These are phyloP conservation scores for Drosophila percnosoma DNA, from an alignment of 2,888 invertebrate species.

Conservation along the genomic window DNA sequence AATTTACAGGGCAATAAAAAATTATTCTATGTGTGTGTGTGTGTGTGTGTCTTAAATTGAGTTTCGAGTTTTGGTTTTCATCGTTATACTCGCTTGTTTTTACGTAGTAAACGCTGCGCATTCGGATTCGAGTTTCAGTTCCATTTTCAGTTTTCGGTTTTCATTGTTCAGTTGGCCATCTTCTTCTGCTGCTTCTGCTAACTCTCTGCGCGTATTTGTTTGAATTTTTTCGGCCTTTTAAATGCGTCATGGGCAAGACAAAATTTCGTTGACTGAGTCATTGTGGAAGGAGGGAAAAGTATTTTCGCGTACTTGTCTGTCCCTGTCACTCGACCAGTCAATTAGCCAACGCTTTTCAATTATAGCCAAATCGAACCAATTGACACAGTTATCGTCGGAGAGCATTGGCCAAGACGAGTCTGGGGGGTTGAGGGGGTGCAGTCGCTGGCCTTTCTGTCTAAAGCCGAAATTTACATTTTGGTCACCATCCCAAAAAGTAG, in stretches of 20 bases:
- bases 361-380: constrained; percentile 68
- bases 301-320: constrained; percentile 68
- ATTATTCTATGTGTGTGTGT: not conserved
- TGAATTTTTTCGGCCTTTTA: constrained; percentile 33
- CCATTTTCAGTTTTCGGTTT: constrained; percentile 31
- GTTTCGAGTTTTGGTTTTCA: constrained; percentile 50
- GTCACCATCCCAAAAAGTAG: constrained; percentile 62
- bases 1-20: constrained; percentile 11
- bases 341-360: constrained; percentile 78
- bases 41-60: constrained; percentile 26
- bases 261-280: constrained; percentile 35
- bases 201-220: constrained; percentile 3
- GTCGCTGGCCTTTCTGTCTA: constrained; percentile 13
- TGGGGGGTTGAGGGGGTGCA: not conserved
- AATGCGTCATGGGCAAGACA: constrained; percentile 55
- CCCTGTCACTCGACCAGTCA: constrained; percentile 74
- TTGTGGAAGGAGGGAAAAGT: constrained; percentile 55
- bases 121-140: constrained; percentile 46
- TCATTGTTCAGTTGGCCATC: constrained; percentile 33
- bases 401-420: not conserved
- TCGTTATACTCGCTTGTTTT: constrained; percentile 45
- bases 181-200: constrained; percentile 2
- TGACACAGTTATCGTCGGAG: constrained; percentile 11
- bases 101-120: constrained; percentile 32
- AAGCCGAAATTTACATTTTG: constrained; percentile 69